Evolutionary conservation across 1,140 invertebrate genomes (phyloP).

Genomic region (Drosophila sp.): DNA sequence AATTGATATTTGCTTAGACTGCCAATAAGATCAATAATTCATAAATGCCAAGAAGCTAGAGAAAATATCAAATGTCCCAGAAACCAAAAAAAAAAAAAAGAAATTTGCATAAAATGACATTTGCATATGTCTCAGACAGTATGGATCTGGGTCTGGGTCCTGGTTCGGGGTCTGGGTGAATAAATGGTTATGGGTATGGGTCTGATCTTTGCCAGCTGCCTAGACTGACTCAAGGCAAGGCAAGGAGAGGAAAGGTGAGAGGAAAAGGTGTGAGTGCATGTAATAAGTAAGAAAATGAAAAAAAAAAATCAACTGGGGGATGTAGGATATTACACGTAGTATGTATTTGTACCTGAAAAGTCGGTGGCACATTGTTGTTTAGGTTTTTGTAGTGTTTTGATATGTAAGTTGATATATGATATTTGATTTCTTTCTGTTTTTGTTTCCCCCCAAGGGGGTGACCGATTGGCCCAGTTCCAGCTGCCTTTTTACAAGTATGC

Average conservation of each 20-base stretch:
- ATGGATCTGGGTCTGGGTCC: neutral
- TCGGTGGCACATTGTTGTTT: conserved; percentile 61
- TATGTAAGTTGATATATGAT: conserved; percentile 81
- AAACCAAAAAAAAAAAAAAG: neutral
- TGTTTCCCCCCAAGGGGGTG: neutral
- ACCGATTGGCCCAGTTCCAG: conserved; percentile 46
- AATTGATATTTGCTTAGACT: conserved; percentile 80
- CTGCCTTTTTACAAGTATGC: conserved; percentile 48
- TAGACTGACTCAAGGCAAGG: conserved; percentile 6
- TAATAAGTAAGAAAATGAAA: conserved; percentile 39
- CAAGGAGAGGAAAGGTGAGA: neutral
- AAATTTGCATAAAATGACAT: conserved; percentile 70
- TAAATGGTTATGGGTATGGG: neutral
- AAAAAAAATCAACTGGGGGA: conserved; percentile 8
- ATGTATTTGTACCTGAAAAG: conserved; percentile 4
- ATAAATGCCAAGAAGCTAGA: conserved; percentile 49
- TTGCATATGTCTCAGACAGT: conserved; percentile 49
- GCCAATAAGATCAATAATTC: conserved; percentile 78
- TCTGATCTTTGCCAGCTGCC: conserved; percentile 6
- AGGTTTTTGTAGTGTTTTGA: conserved; percentile 61
- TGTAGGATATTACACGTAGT: neutral
- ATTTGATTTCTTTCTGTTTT: conserved; percentile 59
- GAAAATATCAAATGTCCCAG: conserved; percentile 52
- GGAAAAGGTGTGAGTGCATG: conserved; percentile 70
- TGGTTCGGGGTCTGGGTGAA: neutral